Base-by-base conservation (phyloP, 2,113 vertebrate genomes). In the Pagrus major region DNA sequence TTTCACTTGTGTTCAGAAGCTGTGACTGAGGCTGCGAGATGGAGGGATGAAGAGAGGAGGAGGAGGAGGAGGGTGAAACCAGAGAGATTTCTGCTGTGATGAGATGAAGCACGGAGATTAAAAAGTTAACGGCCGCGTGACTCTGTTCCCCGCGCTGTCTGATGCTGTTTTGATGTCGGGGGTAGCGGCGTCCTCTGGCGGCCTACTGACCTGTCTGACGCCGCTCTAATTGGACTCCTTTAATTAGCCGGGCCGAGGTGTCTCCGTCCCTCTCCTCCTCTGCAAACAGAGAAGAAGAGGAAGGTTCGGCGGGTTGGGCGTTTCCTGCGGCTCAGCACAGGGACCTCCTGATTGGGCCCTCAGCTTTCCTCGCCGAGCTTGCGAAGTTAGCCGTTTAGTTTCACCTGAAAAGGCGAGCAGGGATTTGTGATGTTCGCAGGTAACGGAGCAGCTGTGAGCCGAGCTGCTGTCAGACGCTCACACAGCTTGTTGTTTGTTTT, bases 341-440 rank as follows among this genome's bases (percentile, higher is more conserved):
- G 81, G 83, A 84, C 47, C 49, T 49, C 70, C 70, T 92, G 91
- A 92, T 86, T 91, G 89, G 92, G 69, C 83, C 88, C 89, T 79
- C n/a, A 59, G 85, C 87, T 81, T 73, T 80, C 23, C 64, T 49
- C 6, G 8, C 69, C 52, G 56, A 83, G 76, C 70, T 81, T 29
- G 63, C 78, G 37, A 29, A 64, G 82, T 35, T 76, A 15, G 78
- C 54, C 52, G 20, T 46, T 81, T 44, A 55, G 58, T 59, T 70
- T 54, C 52, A 54, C 79, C 77, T 88, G 73, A 35, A 71, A 58
- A 42, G 51, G 20, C 23, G 12, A 46, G 56, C 8, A 39, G 66
- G 78, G 63, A 59, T 41, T 65, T 44, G 56, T 9, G 58, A 9
- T 33, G 81, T 87, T 80, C 39, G 68, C 46, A 42, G 74, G 81